Base-by-base conservation (phyloP, 2,113 vertebrate genomes). In the Pontoporia blainvillei region DNA sequence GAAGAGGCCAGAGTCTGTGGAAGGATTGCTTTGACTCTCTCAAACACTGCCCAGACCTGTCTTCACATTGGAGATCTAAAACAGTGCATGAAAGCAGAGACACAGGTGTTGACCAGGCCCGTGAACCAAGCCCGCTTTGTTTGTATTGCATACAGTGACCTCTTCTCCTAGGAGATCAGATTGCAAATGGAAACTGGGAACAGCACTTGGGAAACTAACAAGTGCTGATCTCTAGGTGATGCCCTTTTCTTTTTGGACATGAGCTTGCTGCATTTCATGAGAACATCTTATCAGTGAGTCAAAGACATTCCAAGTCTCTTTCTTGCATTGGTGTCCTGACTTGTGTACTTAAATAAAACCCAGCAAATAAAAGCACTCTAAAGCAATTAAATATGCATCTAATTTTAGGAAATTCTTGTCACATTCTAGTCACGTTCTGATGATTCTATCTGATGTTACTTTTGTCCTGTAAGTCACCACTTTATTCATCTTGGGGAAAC, bases 21-120 rank as follows among this genome's bases (percentile, higher is more conserved):
- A 67, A 81, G 67, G 62, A 59, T 36, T 31, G 21, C 29, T 34
- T 62, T 66, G 95, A 39, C 62, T 71, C 49, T 52, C 46, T 46
- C 34, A 69, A 84, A 95, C 41, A 62, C 34, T 29, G 73, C 44
- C n/a, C 83, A 95, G 92, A 31, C 49, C 83, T 96, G 94, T 96
- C 95, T 96, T 94, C 94, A 96, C 81, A 2, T 31, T 3, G 41
- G 82, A 94, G 96, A 97, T 96, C 92, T 97, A 69, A 96, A 81
- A 66, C 85, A 62, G 79, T 12, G 41, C n/a, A 8, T 34, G 71
- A 73, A 85, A 81, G 75, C 67, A n/a, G 79, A 93, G 34, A 34
- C 21, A 14, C 87, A 94, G 96, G 94, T 95, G 88, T 52, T 62
- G 81, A 59, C 90, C 92, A 97, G 94, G 73, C 87, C 84, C 2